A percentile compares a stretch with the other conserved stretches of the same genome.
phyloP scores from a whole-genome alignment of 23 tunicate genomes.

The Trididemnum nubilum region DNA sequence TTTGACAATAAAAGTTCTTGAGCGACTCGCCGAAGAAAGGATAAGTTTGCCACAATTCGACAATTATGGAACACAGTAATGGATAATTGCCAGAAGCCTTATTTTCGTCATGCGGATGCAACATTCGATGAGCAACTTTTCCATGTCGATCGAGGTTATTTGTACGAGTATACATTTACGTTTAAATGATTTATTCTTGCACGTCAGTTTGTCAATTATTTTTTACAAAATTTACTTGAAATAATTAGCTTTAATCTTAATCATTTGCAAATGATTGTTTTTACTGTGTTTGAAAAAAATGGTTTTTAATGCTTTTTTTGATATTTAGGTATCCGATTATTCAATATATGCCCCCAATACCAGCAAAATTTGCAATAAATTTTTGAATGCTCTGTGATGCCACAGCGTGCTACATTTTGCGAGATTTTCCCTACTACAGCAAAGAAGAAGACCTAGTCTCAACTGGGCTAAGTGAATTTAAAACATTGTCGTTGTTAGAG shows the following conservation, averaged over 20 bases:
- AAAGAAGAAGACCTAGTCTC: slow-evolving; percentile 23
- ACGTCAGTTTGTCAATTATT: not conserved
- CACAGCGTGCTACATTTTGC: slow-evolving; percentile 14
- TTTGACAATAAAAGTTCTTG: slow-evolving; percentile 36
- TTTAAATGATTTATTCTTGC: not conserved
- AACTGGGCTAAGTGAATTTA: slow-evolving; percentile 11
- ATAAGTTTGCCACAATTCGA: slow-evolving; percentile 40
- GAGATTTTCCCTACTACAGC: not conserved
- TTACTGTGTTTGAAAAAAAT: slow-evolving; percentile 7
- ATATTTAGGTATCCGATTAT: slow-evolving; percentile 27
- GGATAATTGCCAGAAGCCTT: slow-evolving; percentile 36
- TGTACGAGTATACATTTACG: not conserved
- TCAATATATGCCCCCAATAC: slow-evolving; percentile 38
- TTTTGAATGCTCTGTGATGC: slow-evolving; percentile 25
- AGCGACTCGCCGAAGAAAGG: slow-evolving; percentile 28
- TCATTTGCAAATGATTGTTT: slow-evolving; percentile 23
- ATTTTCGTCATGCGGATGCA: slow-evolving; percentile 28
- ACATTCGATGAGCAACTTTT: slow-evolving; percentile 44
- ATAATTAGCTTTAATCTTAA: slow-evolving; percentile 7
- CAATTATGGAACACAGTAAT: slow-evolving; percentile 29
- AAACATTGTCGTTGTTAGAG: slow-evolving; percentile 28
- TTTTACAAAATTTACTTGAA: slow-evolving; percentile 18
- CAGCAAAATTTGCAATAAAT: slow-evolving; percentile 31
- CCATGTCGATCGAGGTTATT: slow-evolving; percentile 37
- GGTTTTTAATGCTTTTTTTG: slow-evolving; percentile 25